phyloP scores from a whole-genome alignment of 2,888 invertebrate genomes.

The Thymelicus lineola region DNA sequence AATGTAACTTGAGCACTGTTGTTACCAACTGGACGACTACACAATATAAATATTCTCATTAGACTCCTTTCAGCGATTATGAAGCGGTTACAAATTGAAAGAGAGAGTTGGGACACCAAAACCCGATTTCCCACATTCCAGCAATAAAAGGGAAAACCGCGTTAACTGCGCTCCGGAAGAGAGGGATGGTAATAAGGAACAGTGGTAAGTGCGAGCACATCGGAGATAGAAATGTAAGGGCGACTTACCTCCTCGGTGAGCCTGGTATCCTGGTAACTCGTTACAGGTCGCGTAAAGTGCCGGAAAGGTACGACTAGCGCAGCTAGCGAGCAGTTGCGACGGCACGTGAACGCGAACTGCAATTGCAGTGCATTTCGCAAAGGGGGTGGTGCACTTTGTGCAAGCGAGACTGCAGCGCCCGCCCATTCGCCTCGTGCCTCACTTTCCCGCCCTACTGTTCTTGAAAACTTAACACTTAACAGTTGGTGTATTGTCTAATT shows the following conservation, averaged over 20 bases:
- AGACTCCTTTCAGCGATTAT: constrained; percentile 58
- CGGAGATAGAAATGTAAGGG: constrained; percentile 68
- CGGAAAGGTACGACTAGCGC: constrained; percentile 56
- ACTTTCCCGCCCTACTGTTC: constrained; percentile 82
- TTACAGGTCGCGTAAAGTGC: constrained; percentile 81
- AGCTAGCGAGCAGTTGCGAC: constrained; percentile 69
- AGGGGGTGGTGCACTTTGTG: constrained; percentile 83
- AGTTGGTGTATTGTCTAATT: constrained; percentile 45
- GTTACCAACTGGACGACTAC: constrained; percentile 10
- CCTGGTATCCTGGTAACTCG: constrained; percentile 78
- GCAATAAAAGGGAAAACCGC: constrained; percentile 81
- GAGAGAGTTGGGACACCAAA: constrained; percentile 81
- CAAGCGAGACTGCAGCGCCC: constrained; percentile 84
- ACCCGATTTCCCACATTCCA: constrained; percentile 82
- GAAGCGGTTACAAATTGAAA: constrained; percentile 76
- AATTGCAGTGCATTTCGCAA: constrained; percentile 65
- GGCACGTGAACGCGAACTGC: constrained; percentile 71
- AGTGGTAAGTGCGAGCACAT: constrained; percentile 60
- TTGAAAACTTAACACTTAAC: constrained; percentile 60
- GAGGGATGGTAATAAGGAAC: constrained; percentile 59
- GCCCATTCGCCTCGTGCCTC: constrained; percentile 82
- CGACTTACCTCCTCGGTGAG: constrained; percentile 69
- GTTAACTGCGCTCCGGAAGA: constrained; percentile 57
- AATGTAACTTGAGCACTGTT: neutral
- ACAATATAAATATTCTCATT: constrained; percentile 39